Percentiles rank a stretch among this genome's conserved stretches.
Conservation (phyloP, 2,888 invertebrate genomes). For the Nysson spinosus region DNA sequence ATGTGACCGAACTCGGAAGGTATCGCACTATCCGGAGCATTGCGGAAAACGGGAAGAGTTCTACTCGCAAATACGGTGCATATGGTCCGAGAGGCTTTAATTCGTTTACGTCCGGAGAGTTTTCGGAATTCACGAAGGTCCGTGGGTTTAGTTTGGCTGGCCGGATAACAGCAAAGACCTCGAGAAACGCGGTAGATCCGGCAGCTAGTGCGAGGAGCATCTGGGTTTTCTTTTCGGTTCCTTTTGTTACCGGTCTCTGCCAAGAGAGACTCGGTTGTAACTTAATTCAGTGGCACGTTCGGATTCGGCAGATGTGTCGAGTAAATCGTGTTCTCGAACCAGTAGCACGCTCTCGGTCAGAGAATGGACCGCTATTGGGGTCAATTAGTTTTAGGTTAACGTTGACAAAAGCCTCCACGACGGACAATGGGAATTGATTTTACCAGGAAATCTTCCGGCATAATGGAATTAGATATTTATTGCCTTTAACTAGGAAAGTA, state of each 20-base stretch:
- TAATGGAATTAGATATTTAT: constrained; percentile 38
- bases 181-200: constrained; percentile 6
- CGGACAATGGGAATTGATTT: no score
- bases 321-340: constrained; percentile 46
- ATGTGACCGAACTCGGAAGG: no score
- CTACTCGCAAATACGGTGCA: constrained; percentile 40
- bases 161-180: constrained; percentile 13
- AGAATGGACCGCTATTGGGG: constrained; percentile 16
- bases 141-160: background rate
- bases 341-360: constrained; percentile 1
- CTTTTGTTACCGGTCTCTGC: constrained; percentile 17
- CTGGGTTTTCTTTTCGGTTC: constrained; percentile 1
- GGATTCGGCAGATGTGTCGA: constrained; percentile 51
- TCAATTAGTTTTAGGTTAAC: constrained; percentile 50
- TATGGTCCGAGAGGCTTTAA: constrained; percentile 40
- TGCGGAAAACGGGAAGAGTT: constrained; percentile 28
- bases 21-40: constrained; percentile 2
- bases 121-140: constrained; percentile 36
- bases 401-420: constrained; percentile 16
- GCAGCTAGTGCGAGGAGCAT: background rate
- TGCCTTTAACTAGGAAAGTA: constrained; percentile 42
- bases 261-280: constrained; percentile 2
- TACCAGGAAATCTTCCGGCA: no score
- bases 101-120: constrained; percentile 43
- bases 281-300: constrained; percentile 36